A percentile compares a stretch with the other conserved stretches of the same genome.
Conservation (phyloP, 1,140 invertebrate genomes). For the Ceratosolen solmsi region DNA sequence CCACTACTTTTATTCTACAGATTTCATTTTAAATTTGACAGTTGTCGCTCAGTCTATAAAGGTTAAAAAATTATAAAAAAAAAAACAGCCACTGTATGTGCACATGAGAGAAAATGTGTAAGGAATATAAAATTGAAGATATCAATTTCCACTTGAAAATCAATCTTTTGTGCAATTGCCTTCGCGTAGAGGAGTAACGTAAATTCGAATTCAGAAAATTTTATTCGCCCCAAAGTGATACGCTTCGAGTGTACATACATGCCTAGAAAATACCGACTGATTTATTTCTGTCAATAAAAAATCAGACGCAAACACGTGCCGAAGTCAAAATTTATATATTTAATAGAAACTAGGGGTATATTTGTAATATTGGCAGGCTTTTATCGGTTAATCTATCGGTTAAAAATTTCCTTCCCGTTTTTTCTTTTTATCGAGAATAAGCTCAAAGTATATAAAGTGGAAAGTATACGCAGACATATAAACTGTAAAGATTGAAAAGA, state of each 20-base stretch:
- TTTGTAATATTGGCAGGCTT: conserved; percentile 18
- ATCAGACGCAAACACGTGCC: not conserved
- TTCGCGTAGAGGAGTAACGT: not conserved
- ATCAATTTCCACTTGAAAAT: not conserved
- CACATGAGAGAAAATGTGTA: not conserved
- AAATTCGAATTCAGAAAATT: not conserved
- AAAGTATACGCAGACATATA: not conserved
- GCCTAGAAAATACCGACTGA: not conserved
- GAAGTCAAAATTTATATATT: not conserved
- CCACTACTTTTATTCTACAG: too few relatives aligned
- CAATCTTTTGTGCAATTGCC: not conserved
- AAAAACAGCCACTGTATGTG: too few relatives aligned
- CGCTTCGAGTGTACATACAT: not conserved
- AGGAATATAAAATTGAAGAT: not conserved
- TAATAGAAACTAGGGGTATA: not conserved
- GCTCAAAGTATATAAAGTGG: not conserved
- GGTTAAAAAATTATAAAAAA: too few relatives aligned
- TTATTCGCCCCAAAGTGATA: not conserved
- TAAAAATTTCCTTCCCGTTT: not conserved
- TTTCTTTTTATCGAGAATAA: not conserved
- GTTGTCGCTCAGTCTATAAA: too few relatives aligned
- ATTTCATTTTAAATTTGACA: too few relatives aligned
- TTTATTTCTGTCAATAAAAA: not conserved
- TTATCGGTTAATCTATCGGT: conserved; percentile 16
- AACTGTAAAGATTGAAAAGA: conserved; percentile 30